Percentiles rank a stretch among this genome's conserved stretches.
Conservation (phyloP, 2,797 vertebrate genomes). For the Petrocephalus sullivani region DNA sequence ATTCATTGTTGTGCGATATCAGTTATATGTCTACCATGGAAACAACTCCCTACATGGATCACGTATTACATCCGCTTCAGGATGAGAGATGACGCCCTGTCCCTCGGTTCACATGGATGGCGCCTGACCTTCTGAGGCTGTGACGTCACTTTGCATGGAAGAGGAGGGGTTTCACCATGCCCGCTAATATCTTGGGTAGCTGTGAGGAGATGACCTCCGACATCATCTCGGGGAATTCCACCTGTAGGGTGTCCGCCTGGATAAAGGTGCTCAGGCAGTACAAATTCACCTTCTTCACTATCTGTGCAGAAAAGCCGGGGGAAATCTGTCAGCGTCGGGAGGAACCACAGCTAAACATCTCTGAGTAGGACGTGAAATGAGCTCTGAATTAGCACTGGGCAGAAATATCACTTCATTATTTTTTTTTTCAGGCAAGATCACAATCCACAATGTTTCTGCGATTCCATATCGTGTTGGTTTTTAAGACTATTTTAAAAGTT, state of each 20-base stretch:
- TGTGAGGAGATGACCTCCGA: slow-evolving; percentile 95
- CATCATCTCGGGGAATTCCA: slow-evolving; percentile 99
- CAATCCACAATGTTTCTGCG: neutral
- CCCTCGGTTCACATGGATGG: neutral
- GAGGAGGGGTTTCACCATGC: slow-evolving; percentile 93
- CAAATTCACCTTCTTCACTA: slow-evolving; percentile 94
- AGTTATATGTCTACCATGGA: neutral
- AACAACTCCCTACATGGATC: neutral
- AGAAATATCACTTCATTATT: neutral
- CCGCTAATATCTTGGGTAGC: slow-evolving; percentile 92
- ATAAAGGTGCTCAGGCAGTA: slow-evolving; percentile 95
- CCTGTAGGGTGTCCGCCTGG: slow-evolving; percentile 87
- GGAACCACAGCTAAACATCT: neutral
- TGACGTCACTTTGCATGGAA: slow-evolving; percentile 91
- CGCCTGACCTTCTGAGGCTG: neutral
- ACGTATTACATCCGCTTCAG: neutral
- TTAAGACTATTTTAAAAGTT: neutral
- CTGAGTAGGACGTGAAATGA: neutral
- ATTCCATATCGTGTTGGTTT: neutral
- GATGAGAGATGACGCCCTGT: neutral
- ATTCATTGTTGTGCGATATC: neutral
- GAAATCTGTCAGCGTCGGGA: neutral
- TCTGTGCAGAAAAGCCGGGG: slow-evolving; percentile 61
- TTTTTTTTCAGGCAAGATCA: neutral
- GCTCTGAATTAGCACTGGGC: neutral